Percentiles rank a stretch among this genome's conserved stretches.
These are phyloP conservation scores for Batillaria attramentaria DNA, from an alignment of 1,140 invertebrate genomes.

Conservation along the genomic window DNA sequence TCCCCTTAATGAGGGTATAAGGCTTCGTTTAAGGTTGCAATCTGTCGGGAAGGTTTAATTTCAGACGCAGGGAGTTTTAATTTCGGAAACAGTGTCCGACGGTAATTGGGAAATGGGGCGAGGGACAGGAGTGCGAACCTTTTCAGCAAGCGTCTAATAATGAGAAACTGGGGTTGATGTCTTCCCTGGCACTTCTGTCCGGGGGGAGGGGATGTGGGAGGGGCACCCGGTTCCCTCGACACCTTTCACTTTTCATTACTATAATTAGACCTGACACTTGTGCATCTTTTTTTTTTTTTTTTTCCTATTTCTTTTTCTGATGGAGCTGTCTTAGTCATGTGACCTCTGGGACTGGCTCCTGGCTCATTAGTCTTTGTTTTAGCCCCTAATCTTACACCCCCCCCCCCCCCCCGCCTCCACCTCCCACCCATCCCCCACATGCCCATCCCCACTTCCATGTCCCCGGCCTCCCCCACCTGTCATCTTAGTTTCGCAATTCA, in stretches of 20 bases:
- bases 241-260: constrained; percentile 14
- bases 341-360: not conserved
- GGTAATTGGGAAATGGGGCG: too few species aligned
- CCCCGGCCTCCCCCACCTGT: too few species aligned
- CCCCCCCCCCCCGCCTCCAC: not conserved
- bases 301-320: constrained; percentile 1
- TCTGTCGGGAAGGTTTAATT: not conserved
- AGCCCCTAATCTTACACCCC: not conserved
- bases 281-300: constrained; percentile 20
- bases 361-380: constrained; percentile 24
- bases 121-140: constrained; percentile 16
- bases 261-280: constrained; percentile 18
- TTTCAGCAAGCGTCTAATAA: not conserved
- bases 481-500: too few species aligned
- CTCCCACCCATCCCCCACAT: not conserved
- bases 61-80: not conserved
- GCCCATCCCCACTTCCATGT: too few species aligned
- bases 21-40: not conserved
- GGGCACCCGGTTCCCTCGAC: not conserved
- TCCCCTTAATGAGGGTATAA: not conserved
- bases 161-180: not conserved
- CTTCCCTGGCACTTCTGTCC: not conserved
- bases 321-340: constrained; percentile 19
- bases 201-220: not conserved
- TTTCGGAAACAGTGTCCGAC: not conserved